Evolutionary conservation across 2,888 invertebrate genomes (phyloP), one percentile per base, ranked within the genome.

Genomic region (Amblyteles armatorius): DNA sequence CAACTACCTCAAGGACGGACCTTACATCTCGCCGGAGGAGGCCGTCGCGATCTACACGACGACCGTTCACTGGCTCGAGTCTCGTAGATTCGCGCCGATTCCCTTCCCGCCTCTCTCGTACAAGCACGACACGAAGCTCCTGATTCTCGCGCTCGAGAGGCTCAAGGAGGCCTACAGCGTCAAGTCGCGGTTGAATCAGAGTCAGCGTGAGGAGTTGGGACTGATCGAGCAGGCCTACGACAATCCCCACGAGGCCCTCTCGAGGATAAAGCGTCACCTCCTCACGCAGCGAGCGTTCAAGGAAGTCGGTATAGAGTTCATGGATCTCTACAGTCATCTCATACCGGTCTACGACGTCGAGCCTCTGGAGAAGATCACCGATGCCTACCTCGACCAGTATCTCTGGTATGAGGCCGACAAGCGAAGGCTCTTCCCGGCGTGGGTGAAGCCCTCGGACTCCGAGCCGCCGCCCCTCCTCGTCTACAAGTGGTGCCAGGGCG

Each of bases 401-500:
- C 95, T 99, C 72, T 99, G 99, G 99, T 98, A 98, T 92, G 99
- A 99, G 94, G 99, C 99, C 0, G 99, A 99, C 94, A 99, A 99
- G 92, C 95, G 99, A 13, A 95, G 99, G 9, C 95, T 99, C 16
- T 98, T 99, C 93, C 99, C 99, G 65, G 98, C 99, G 0, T 99
- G 99, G 99, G 98, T 99, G 68, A 99, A 99, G 94, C 99, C 99
- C 0, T 98, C 99, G 0, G 99, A 99, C 92, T 98, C 99, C 0
- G 99, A 99, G 94, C 99, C 99, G 0, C 99, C 98, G 11, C 98
- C 98, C 52, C 93, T 98, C 40, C 94, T 98, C 19, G 98, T 98
- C 3, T 99, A 99, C 94, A 99, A 99, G 93, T 99, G 99, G 99
- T 99, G 99, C 94, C 99, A 99, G 95, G 99, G 98, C 69, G 98